Base-by-base conservation (phyloP, 2,888 invertebrate genomes). In the Tetranychus truncatus region DNA sequence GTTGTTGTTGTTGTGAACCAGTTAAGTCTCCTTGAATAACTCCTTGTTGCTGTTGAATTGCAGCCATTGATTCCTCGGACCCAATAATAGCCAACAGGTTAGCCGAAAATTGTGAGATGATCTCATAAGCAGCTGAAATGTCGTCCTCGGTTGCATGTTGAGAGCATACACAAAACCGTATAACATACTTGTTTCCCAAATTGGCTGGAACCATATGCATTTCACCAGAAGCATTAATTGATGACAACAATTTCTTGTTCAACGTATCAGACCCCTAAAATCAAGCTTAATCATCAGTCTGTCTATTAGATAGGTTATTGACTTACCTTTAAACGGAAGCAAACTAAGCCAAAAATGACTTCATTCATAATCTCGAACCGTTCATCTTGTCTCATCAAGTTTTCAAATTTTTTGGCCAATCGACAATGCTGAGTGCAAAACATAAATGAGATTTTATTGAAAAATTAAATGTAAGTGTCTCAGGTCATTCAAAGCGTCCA, bases 141-240 rank as follows among this genome's bases (percentile, higher is more conserved):
- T 92, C 89, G 71, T 87, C 88, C 72, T 91, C 89, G 0, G 88
- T 88, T 9, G 95, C 92, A 82, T 92, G 89, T 82, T 94, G 92
- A 3, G 94, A 89, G 71, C 93, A 92, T 0, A 95, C 91, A 81
- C 95, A 95, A 84, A 97, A 97, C 76, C 95, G 34, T 80, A 95
- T 94, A 74, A 94, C 91, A 82, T 90, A 95, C 80, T 89, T 88
- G 73, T 94, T 93, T 81, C 91, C 90, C 24, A 95, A 89, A 71
- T 88, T 88, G 0, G 95, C 92, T 0, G 95, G 95, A 15, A 95
- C 95, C 95, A 97, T 96, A 83, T 97, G 96, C 77, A 97, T 85
- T 82, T 91, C 91, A 18, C 95, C 96, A 6, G 95, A 94, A 77
- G 91, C 95, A 82, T 97, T 97, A 80, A 97, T 92, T 78, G 88